Evolutionary conservation across 2,797 vertebrate genomes (phyloP), one percentile per base, ranked within the genome.

Genomic region (Falco rusticolus): DNA sequence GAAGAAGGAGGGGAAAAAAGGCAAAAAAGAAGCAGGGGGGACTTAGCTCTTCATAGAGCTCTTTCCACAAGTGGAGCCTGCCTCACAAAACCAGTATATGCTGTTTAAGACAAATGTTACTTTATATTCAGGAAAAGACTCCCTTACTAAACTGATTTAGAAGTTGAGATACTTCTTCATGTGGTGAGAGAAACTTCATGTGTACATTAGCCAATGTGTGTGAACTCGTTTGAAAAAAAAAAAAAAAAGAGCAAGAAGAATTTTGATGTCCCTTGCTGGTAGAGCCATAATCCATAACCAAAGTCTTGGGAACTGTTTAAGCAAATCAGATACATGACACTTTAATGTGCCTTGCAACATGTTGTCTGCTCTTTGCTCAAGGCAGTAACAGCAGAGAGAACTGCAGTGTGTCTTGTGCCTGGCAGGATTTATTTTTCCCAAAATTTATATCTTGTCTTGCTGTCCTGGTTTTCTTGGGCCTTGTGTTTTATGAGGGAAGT

Each of bases 391-490:
- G 94, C 20, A 97, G 60, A 54, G 96, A 95, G 82, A 87, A 94
- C 9, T 93, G 78, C 18, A 94, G 10, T 63, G 74, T 48, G 81
- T 95, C 94, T 96, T 93, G 72, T 59, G 78, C 72, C 59, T 92
- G 83, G 82, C 53, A 86, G 51, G 64, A 85, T 87, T 71, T 87
- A 63, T 87, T 97, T 39, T 93, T 83, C 66, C 64, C 91, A 87
- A 92, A 80, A 86, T 84, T 81, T 74, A 63, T 72, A 87, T 95
- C 96, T 61, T 93, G 90, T 74, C 92, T 96, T 74, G 94, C 89
- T 89, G 92, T 93, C 84, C 89, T 92, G 45, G 89, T 98, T 81
- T 74, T 86, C 31, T 61, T 59, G 51, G 77, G 54, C 80, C 83
- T 96, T 82, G 87, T 77, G 41, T 68, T 89, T 87, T 88, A 95